Evolutionary conservation across 2,113 vertebrate genomes (phyloP), one percentile per base, ranked within the genome.

Genomic region (Plectropomus leopardus): DNA sequence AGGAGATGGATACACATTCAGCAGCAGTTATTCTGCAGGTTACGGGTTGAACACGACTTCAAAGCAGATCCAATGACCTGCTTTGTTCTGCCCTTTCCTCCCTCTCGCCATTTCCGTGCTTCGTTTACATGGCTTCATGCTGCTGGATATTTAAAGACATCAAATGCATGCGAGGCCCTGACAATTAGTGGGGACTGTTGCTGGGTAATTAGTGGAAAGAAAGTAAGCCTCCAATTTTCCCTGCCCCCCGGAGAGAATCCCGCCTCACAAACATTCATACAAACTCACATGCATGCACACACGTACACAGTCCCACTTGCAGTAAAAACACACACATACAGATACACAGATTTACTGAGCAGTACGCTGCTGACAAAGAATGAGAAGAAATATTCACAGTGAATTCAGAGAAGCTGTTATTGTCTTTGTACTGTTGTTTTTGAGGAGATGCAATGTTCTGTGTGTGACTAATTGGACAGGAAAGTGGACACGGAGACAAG

Each of bases 121-220:
- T 60, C 13, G 7, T 70, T 65, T 58, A 14, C 24, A 26, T 76
- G 76, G 40, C 73, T 85, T 51, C 72, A 19, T 26, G 55, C 76
- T 57, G 84, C 74, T 34, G 34, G 81, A 69, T 90, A 86, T 89
- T 86, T 82, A 83, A 83, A 90, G 82, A 80, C 82, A 82, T 86
- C 76, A 80, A 75, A 80, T 83, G 55, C 68, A 53, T 11, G 63
- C 26, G 51, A 73, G 61, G 66, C 60, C 45, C 74, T 82, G 79
- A 85, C 86, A 90, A 89, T 90, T 86, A 91, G 68, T 21, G 48
- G 70, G 53, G 59, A 86, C 82, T 68, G 89, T 88, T 89, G 86
- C 76, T 48, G 86, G 77, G 88, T 91, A 89, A 92, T 89, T 92
- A 92, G 88, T 66, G 85, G 69, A 85, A 67, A 86, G 79, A 53